phyloP scores from a whole-genome alignment of 2,113 vertebrate genomes.

The Sceloporus undulatus region DNA sequence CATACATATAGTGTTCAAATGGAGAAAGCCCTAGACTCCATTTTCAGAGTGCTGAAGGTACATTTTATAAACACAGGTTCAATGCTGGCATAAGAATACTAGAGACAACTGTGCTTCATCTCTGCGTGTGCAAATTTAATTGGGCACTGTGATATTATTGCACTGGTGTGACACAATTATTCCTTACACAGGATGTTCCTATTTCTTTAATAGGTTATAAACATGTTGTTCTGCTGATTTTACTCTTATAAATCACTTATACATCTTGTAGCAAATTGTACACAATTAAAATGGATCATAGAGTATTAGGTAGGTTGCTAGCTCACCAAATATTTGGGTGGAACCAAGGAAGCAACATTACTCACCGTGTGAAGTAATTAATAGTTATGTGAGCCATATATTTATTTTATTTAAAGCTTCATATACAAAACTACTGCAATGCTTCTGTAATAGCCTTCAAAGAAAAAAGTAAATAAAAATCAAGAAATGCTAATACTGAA shows the following conservation, averaged over 20 bases:
- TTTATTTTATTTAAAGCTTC: not conserved
- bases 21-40: not conserved
- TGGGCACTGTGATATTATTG: not conserved
- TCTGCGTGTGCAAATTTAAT: not conserved
- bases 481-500: not conserved
- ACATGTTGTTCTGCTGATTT: not conserved
- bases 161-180: not conserved
- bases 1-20: not conserved
- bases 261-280: not conserved
- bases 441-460: not conserved
- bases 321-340: not conserved
- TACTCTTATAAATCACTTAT: constrained; percentile 19
- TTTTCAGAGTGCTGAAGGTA: not conserved
- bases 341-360: not conserved
- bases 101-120: not conserved
- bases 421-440: not conserved
- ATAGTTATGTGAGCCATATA: not conserved
- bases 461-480: not conserved
- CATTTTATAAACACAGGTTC: not conserved
- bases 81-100: not conserved
- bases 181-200: constrained; percentile 4
- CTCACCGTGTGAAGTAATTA: not conserved
- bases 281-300: constrained; percentile 18
- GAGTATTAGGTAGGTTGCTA: constrained; percentile 1
- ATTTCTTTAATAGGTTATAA: not conserved